Base-by-base conservation (phyloP, 2,113 vertebrate species). In the Calyptomena viridis region DNA sequence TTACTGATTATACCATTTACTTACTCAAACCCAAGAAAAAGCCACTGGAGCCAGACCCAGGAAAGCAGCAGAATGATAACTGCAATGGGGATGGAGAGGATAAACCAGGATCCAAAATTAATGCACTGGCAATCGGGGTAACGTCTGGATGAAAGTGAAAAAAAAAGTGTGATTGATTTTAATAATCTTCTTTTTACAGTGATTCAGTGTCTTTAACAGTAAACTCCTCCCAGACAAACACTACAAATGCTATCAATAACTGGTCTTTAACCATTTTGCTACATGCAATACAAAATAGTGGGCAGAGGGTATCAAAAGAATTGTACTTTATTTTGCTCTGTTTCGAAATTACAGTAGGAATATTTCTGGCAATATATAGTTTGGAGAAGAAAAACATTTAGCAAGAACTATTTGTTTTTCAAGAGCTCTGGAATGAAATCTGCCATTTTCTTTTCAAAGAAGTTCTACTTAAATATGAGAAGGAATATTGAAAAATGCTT, bases 51-150 rank as follows among this genome's bases (percentile, higher is more conserved):
- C 98, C 99, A 99, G 33, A 99, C 37, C 99, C 99, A 99, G 44
- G 98, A 98, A 27, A 99, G 95, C 44, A 99, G 11, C 33, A 99
- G 96, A 96, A 99, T 97, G 76, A 97, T 94, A 33, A 99, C 24
- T 39, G 98, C 97, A 44, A 98, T 96, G 7, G 99, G 99, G 79
- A 99, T 97, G 86, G 98, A 98, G 90, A 99, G 52, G 35, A 99
- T 21, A 86, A 99, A 98, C 99, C 99, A 99, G 44, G 98, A 99
- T 84, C 99, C 99, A 94, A 99, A 99, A 97, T 99, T 99, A 73
- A 99, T 97, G 82, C 97, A 97, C 5, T 92, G 97, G 81, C 99
- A 99, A 4, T n/a, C 19, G 58, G 99, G 98, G 83, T 99, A 99
- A 90, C 98, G 98, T 68, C 99, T 99, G 94, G 22, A 88, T 46